phyloP scores from a whole-genome alignment of 2,797 vertebrate species.

The Saxicola maurus region DNA sequence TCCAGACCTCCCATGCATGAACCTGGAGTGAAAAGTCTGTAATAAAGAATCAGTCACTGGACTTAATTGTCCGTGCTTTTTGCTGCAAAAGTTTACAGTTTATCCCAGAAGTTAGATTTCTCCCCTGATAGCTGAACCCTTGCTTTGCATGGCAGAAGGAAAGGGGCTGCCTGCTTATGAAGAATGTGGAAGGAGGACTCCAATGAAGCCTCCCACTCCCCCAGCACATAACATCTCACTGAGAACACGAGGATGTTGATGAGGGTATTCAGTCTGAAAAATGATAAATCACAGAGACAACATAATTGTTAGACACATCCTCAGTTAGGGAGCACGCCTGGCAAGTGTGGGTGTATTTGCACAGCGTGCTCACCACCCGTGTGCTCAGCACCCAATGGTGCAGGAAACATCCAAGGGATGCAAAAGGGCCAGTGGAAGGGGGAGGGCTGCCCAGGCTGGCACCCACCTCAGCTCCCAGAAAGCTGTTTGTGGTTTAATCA shows the following conservation, averaged over 20 bases:
- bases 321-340: neutral
- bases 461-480: neutral
- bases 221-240: neutral
- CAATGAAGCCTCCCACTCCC: neutral
- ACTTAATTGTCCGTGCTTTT: neutral
- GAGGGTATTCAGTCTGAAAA: neutral
- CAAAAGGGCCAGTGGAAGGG: neutral
- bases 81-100: neutral
- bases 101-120: neutral
- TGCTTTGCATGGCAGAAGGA: neutral
- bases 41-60: neutral
- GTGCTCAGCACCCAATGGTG: neutral
- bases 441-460: neutral
- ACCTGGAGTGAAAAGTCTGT: neutral
- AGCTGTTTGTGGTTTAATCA: neutral
- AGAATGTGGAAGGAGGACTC: neutral
- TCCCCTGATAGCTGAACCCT: neutral
- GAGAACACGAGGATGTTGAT: neutral
- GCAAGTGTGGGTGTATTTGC: neutral
- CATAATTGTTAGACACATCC: neutral
- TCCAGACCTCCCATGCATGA: neutral
- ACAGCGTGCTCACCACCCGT: fast-evolving
- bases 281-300: neutral
- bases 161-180: neutral
- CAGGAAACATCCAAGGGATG: fast-evolving